phyloP scores from a whole-genome alignment of 2,888 invertebrate genomes.

The Athalia circularis region DNA sequence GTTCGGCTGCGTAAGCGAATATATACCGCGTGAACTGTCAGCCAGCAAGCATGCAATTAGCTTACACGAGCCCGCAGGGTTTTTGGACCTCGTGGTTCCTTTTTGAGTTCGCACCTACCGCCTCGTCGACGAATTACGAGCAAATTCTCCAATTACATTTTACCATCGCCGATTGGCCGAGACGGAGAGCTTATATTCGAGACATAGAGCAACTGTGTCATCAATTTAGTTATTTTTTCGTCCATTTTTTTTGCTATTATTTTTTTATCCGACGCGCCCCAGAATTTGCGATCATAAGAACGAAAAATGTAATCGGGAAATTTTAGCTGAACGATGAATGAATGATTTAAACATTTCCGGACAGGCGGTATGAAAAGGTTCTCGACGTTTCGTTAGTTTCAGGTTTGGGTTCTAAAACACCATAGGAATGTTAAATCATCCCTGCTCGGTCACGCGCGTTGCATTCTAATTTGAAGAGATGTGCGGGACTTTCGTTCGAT shows the following conservation, averaged over 20 bases:
- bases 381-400: neutral
- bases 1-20: constrained; percentile 38
- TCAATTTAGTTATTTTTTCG: too few species aligned
- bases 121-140: constrained; percentile 18
- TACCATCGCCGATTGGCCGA: neutral
- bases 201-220: too few species aligned
- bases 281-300: too few species aligned
- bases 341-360: neutral
- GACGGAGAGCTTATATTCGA: too few species aligned
- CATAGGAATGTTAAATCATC: constrained; percentile 7
- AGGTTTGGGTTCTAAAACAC: neutral
- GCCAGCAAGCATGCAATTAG: constrained; percentile 37
- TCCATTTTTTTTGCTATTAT: too few species aligned
- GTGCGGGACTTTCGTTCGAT: neutral
- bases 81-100: constrained; percentile 16
- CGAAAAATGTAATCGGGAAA: too few species aligned
- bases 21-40: constrained; percentile 29
- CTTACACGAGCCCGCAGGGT: constrained; percentile 37
- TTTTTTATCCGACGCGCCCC: too few species aligned
- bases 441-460: neutral
- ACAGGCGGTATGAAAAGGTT: neutral
- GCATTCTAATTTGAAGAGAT: neutral
- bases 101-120: constrained; percentile 18
- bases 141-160: neutral
- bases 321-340: too few species aligned